Base-by-base conservation (phyloP, 2,888 invertebrate genomes). In the Drosophila stalkeri region DNA sequence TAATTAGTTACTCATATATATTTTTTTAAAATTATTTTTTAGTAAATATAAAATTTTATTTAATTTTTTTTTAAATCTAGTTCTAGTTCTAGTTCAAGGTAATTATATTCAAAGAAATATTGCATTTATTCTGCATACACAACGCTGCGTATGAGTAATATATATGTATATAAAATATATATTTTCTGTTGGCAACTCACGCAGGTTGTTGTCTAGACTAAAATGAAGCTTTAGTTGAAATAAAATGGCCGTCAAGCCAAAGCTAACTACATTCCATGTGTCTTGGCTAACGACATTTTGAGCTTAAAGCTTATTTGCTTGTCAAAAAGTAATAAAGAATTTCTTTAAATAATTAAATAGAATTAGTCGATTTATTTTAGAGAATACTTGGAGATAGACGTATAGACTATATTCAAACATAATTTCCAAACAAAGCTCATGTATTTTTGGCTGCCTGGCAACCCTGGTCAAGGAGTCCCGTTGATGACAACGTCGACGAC, bases 401-500 rank as follows among this genome's bases (percentile, higher is more conserved):
- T 18, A 23, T 7, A 8, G 2, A 20, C 9, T 31, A 23, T 37
- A 37, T 6, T 27, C 0, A 23, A 31, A 7, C 8, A 16, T 0
- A 23, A 12, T 5, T 23, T 18, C 0, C 4, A 9, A 49, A 16
- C 27, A 33, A 11, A 54, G 18, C 54, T 23, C 2, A 18, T 0
- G 8, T n/a, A 0, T 1, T 9, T 23, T 23, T n/a, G 0, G 46
- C 7, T 31, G 43, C 5, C n/a, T 80, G 78, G 20, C 78, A 80
- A 77, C 79, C 69, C 79, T 60, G 44, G 2, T 46, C 33, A 76
- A 80, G 77, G 77, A 77, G 80, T 63, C 43, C 16, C 44, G 67
- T 16, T 68, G 84, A 33, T 71, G 84, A 78, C 84, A 57, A 75
- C 75, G 49, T 16, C 49, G 75, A 80, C 76, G 74, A 70, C 67